A percentile compares a stretch with the other conserved stretches of the same genome.
These are phyloP conservation scores for Coronaproctus castanopsis DNA, from an alignment of 2,888 invertebrate genomes.

Conservation along the genomic window DNA sequence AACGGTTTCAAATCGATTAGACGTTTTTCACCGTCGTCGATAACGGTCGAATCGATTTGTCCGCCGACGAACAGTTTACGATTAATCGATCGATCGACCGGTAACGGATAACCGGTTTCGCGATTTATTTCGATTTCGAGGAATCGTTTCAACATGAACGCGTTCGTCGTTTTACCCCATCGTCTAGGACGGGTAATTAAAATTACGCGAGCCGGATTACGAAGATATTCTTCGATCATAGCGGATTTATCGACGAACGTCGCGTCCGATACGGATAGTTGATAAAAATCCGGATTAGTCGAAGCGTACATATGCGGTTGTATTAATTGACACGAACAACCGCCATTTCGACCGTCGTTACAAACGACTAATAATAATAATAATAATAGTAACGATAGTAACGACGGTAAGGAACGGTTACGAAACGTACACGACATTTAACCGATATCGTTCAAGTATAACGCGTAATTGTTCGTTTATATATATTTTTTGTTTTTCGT, in stretches of 20 bases:
- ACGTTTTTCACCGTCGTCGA: background rate
- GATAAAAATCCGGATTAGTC: background rate
- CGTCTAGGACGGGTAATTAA: background rate
- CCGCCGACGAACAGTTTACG: slow-evolving; percentile 1
- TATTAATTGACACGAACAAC: too few relatives aligned
- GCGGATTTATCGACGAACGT: background rate
- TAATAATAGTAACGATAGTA: too few relatives aligned
- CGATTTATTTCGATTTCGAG: background rate
- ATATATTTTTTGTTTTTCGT: too few relatives aligned
- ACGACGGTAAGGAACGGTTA: too few relatives aligned
- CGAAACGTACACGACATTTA: too few relatives aligned
- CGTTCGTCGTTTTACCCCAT: slow-evolving; percentile 1
- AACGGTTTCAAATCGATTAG: background rate
- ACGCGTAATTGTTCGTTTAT: too few relatives aligned
- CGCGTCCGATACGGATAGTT: background rate
- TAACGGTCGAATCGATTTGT: background rate
- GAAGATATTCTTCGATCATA: background rate
- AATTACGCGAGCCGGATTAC: background rate
- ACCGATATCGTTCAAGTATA: too few relatives aligned
- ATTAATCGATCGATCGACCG: background rate
- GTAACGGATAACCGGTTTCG: background rate
- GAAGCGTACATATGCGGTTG: background rate
- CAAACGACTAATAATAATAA: too few relatives aligned
- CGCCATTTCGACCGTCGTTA: too few relatives aligned
- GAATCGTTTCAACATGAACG: background rate